A percentile compares a stretch with the other conserved stretches of the same genome.
Evolutionary conservation across 2,888 invertebrate genomes (phyloP).

Genomic region (Habroteleia sp.): DNA sequence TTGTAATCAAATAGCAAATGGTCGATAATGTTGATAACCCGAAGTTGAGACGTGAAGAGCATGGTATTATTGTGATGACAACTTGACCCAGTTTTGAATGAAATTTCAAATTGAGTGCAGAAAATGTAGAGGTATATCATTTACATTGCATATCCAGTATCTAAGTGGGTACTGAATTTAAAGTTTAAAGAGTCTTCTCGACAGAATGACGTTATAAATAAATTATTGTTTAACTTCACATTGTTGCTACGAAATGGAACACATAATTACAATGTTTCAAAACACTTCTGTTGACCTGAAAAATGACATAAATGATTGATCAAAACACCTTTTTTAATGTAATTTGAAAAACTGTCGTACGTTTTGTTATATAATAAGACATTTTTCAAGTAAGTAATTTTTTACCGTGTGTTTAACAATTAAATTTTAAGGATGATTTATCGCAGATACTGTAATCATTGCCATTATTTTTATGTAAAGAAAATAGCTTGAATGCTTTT

Average conservation of each 20-base stretch:
- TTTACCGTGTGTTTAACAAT: no score
- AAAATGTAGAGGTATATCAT: conserved; percentile 33
- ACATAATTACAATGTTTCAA: not conserved
- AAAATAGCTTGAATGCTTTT: no score
- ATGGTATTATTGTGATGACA: conserved; percentile 48
- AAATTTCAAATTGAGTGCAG: conserved; percentile 56
- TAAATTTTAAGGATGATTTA: no score
- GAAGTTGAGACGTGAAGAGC: conserved; percentile 11
- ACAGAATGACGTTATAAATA: conserved; percentile 39
- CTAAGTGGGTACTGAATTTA: conserved; percentile 35
- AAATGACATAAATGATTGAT: no score
- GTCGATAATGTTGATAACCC: conserved; percentile 49
- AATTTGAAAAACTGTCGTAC: no score
- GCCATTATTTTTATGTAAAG: no score
- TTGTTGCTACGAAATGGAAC: conserved; percentile 1
- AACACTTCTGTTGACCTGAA: no score
- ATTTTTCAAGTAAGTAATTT: no score
- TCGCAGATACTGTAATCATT: no score
- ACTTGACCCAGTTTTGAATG: conserved; percentile 51
- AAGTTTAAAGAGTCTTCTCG: conserved; percentile 20
- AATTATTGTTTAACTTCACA: conserved; percentile 36
- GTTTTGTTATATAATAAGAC: no score
- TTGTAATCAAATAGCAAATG: conserved; percentile 29
- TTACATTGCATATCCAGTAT: conserved; percentile 45
- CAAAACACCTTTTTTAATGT: no score